These are phyloP conservation scores for Microplitis deprimator DNA, from an alignment of 2,888 invertebrate genomes.

Conservation along the genomic window DNA sequence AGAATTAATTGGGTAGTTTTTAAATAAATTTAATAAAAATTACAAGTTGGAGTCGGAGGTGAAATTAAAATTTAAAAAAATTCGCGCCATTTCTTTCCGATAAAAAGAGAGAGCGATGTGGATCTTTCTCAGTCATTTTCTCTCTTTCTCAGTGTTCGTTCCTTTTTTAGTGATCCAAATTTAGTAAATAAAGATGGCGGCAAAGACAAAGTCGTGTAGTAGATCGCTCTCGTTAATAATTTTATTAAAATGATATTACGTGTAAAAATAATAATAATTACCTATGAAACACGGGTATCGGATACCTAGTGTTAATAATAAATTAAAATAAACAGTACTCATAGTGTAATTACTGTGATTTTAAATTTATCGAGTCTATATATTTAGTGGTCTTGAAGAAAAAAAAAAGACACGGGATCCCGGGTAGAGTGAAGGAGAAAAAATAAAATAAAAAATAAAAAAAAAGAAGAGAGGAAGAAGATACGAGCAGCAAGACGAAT, in stretches of 20 bases:
- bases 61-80: background rate
- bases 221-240: slow-evolving; percentile 61
- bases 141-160: slow-evolving; percentile 27
- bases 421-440: slow-evolving; percentile 34
- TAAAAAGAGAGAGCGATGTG: background rate
- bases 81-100: background rate
- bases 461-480: slow-evolving; percentile 29
- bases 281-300: slow-evolving; percentile 44
- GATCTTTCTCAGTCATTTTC: slow-evolving; percentile 30
- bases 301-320: slow-evolving; percentile 48
- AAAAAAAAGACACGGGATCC: slow-evolving; percentile 28
- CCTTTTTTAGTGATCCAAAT: slow-evolving; percentile 61
- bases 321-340: slow-evolving; percentile 39
- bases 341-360: slow-evolving; percentile 53
- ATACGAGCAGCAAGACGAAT: slow-evolving; percentile 38
- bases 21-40: no score
- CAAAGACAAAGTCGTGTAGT: slow-evolving; percentile 62
- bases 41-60: no score
- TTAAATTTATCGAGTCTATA: slow-evolving; percentile 32
- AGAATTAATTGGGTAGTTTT: no score
- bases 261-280: slow-evolving; percentile 49
- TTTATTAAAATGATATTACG: slow-evolving; percentile 63
- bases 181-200: slow-evolving; percentile 71
- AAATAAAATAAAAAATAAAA: slow-evolving; percentile 13
- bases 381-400: background rate